Conservation (phyloP, 2,888 invertebrate species). For the Tetragnatha montana region DNA sequence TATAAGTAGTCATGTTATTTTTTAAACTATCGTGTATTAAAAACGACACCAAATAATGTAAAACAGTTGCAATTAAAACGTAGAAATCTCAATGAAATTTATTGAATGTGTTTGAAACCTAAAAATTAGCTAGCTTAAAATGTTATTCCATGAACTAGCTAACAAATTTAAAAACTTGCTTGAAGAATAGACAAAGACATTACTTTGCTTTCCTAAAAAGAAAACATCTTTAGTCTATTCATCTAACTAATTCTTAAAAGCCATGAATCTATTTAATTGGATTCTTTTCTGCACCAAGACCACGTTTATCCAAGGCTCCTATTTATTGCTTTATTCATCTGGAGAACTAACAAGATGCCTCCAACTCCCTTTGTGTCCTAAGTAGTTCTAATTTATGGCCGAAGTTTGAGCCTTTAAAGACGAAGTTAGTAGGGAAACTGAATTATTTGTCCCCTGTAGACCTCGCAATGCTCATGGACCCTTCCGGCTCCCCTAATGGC, state of each 20-base stretch:
- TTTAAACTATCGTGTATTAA: too few relatives aligned
- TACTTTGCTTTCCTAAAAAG: too few relatives aligned
- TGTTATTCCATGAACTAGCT: too few relatives aligned
- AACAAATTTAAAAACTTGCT: too few relatives aligned
- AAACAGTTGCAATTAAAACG: too few relatives aligned
- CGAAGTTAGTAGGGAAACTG: constrained; percentile 41
- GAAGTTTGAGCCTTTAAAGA: constrained; percentile 64
- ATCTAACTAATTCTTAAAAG: not conserved
- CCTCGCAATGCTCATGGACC: constrained; percentile 22
- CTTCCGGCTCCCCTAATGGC: constrained; percentile 33
- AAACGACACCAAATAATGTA: too few relatives aligned
- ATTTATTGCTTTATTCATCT: constrained; percentile 45
- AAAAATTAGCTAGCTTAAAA: too few relatives aligned
- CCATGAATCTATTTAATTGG: constrained; percentile 16
- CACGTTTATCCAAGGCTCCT: not conserved
- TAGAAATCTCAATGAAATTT: too few relatives aligned
- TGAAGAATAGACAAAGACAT: too few relatives aligned
- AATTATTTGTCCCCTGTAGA: constrained; percentile 55
- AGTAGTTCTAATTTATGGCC: constrained; percentile 60
- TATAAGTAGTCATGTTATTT: too few relatives aligned
- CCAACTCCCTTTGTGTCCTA: not conserved
- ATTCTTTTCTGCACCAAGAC: constrained; percentile 2
- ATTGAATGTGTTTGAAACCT: too few relatives aligned
- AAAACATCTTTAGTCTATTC: too few relatives aligned
- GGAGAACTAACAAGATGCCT: constrained; percentile 23